phyloP scores from a whole-genome alignment of 2,797 vertebrate species.

The Myotis findleyi region DNA sequence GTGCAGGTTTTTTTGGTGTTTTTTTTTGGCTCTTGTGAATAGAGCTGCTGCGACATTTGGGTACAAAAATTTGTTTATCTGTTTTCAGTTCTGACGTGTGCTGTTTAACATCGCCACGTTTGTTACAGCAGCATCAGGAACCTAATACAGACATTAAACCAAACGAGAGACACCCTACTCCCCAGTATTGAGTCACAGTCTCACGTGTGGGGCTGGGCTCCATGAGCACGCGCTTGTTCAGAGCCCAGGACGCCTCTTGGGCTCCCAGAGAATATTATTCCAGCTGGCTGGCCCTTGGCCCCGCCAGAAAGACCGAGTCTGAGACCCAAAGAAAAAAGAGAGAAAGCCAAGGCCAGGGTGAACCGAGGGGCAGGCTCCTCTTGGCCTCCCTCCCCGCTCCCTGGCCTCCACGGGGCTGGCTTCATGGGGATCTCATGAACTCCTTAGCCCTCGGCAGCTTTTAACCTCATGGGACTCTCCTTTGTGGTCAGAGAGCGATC shows the following conservation, averaged over 20 bases:
- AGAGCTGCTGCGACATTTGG: neutral
- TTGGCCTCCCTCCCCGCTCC: no score
- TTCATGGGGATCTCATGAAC: neutral
- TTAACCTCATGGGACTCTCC: neutral
- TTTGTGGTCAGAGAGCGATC: neutral
- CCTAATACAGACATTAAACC: neutral
- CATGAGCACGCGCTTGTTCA: rapidly evolving
- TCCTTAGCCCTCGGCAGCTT: neutral
- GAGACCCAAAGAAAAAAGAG: neutral
- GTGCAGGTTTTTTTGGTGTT: neutral
- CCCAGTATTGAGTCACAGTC: neutral
- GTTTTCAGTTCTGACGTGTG: neutral
- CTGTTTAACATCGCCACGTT: neutral
- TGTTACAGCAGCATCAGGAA: neutral
- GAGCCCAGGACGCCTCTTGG: rapidly evolving
- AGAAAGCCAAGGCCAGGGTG: neutral
- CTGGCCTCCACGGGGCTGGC: neutral
- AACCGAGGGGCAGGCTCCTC: neutral
- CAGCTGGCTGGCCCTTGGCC: neutral
- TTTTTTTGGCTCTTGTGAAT: neutral
- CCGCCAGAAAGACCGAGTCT: neutral
- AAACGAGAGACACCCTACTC: neutral
- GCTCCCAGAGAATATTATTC: neutral
- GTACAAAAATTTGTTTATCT: neutral
- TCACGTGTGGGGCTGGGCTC: rapidly evolving